Evolutionary conservation across 2,113 vertebrate species (phyloP).

Genomic region (Thomomys bottae): DNA sequence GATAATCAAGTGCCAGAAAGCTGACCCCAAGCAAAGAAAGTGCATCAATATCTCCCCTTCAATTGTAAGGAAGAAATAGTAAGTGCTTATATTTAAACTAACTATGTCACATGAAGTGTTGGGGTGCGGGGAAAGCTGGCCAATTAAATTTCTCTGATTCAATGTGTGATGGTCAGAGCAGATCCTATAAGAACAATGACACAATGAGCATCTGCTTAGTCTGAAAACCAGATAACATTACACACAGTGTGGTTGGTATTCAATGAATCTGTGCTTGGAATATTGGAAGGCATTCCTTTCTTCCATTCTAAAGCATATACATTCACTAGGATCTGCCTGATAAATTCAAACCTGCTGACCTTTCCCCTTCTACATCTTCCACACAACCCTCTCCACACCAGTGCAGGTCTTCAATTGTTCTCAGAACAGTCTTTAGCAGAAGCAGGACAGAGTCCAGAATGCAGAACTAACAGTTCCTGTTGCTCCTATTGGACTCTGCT

Average conservation of each 20-base stretch:
- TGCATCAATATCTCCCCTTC: background rate
- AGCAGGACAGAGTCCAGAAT: background rate
- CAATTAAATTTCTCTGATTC: background rate
- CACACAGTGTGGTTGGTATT: background rate
- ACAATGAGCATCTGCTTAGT: too few relatives aligned
- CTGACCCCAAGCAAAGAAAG: background rate
- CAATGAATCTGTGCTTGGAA: background rate
- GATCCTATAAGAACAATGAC: background rate
- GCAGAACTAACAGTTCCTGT: background rate
- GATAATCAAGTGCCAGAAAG: constrained; percentile 15
- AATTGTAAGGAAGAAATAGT: background rate
- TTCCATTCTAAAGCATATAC: background rate
- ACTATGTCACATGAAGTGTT: background rate
- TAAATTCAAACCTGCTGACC: background rate
- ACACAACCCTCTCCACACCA: background rate
- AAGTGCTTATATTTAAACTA: background rate
- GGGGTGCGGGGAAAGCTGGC: too few relatives aligned
- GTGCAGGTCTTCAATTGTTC: background rate
- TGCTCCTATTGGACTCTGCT: background rate
- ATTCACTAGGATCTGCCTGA: background rate
- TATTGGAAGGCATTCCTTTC: background rate
- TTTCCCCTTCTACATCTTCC: background rate
- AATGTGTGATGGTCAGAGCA: background rate
- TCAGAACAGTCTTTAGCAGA: background rate
- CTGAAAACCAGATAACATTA: background rate